Percentiles rank a stretch among this genome's conserved stretches.
These are phyloP conservation scores for Cottus gobio DNA, from an alignment of 2,113 vertebrate genomes.

Conservation along the genomic window DNA sequence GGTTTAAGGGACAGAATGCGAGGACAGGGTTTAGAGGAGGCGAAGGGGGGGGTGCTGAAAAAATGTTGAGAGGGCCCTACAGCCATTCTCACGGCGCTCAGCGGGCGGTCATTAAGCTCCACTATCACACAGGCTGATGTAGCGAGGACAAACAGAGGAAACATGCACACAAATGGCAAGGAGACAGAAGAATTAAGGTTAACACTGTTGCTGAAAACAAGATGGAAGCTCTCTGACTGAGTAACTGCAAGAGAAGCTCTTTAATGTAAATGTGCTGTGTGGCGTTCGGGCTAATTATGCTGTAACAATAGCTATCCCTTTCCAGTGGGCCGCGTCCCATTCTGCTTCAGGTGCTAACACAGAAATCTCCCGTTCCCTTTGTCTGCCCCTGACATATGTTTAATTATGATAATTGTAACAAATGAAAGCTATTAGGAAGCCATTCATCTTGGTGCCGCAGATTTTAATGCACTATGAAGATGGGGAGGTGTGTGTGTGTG, in stretches of 20 bases:
- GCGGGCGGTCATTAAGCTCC: constrained; percentile 77
- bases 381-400: constrained; percentile 76
- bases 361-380: constrained; percentile 64
- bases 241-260: constrained; percentile 12
- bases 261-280: constrained; percentile 52
- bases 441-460: constrained; percentile 66
- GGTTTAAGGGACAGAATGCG: constrained; percentile 64
- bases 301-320: constrained; percentile 44
- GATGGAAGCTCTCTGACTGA: background rate
- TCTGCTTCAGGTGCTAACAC: constrained; percentile 68
- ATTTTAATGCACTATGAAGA: constrained; percentile 65
- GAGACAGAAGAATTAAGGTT: constrained; percentile 10
- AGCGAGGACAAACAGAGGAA: constrained; percentile 49
- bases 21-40: constrained; percentile 36
- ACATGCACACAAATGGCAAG: constrained; percentile 15
- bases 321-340: constrained; percentile 25
- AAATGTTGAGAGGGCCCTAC: constrained; percentile 82
- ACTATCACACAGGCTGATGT: constrained; percentile 71
- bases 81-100: constrained; percentile 75
- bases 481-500: constrained; percentile 29
- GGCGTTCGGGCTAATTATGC: constrained; percentile 58
- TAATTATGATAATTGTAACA: constrained; percentile 81
- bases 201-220: constrained; percentile 30
- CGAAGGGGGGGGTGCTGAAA: constrained; percentile 64
- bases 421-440: constrained; percentile 77